Evolutionary conservation across 2,888 invertebrate genomes (phyloP), one percentile per base, ranked within the genome.

Genomic region (Eupelmus urozonus): DNA sequence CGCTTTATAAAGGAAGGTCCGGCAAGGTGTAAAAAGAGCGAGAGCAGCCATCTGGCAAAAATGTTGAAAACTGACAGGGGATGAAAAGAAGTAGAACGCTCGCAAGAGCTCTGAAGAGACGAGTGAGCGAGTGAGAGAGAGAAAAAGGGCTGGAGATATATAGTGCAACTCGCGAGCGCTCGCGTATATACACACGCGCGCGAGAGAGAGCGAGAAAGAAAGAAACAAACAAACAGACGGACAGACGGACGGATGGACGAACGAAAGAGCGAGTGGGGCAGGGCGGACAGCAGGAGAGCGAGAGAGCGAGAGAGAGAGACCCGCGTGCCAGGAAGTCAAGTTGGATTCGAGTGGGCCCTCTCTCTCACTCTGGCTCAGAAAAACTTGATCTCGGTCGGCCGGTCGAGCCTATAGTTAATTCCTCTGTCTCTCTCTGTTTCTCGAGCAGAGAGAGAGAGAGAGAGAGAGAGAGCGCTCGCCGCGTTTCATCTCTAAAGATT

Each of bases 311-410:
- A 45, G 45, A 42, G 63, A 76, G 67, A 66, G 66, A 85, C 83
- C 86, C 87, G 88, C 87, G 86, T 88, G 88, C 86, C 87, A 88
- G 88, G 88, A 88, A 88, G 88, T 88, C 86, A 85, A 87, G 85
- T 85, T 84, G 72, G 85, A 88, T 87, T 86, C 87, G 86, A 70
- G 69, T 70, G 62, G 62, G 81, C 82, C 82, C 81, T 82, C 79
- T 80, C 82, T 82, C 84, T 82, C 82, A 51, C 45, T 55, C 66
- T 51, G 84, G 85, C 13, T 20, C 20, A 87, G 88, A 89, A 89
- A 89, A 89, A 89, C 89, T 89, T 89, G 89, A 89, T 89, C 87
- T 85, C 85, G 84, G 82, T 83, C 84, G 86, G 83, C 84, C 60
- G 76, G 40, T 29, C 49, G 77, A 71, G 78, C 79, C 76, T 81